These are phyloP conservation scores for Eupithecia exiguata DNA, from an alignment of 2,888 invertebrate species.

Conservation along the genomic window DNA sequence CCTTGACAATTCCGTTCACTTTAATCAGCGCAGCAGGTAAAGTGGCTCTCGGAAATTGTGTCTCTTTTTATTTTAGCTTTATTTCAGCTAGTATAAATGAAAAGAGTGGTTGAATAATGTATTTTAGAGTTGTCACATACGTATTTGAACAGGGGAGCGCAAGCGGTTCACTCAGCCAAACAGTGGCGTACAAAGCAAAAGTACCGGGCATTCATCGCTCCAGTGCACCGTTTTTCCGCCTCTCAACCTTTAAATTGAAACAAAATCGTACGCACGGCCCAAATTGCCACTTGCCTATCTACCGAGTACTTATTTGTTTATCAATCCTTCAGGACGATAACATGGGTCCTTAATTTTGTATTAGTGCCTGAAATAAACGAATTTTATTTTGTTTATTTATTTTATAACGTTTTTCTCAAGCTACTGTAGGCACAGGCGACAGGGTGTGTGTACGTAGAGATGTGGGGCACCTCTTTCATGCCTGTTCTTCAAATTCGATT, in stretches of 20 bases:
- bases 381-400: too few relatives aligned
- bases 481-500: slow-evolving; percentile 31
- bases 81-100: slow-evolving; percentile 28
- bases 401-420: neutral
- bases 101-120: slow-evolving; percentile 54
- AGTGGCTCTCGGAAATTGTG: slow-evolving; percentile 24
- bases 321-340: neutral
- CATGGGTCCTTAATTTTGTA: too few relatives aligned
- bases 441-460: neutral
- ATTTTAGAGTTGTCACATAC: slow-evolving; percentile 52
- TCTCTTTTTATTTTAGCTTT: slow-evolving; percentile 34
- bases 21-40: slow-evolving; percentile 31
- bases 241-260: slow-evolving; percentile 74
- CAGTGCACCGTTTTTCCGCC: slow-evolving; percentile 70
- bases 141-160: slow-evolving; percentile 48
- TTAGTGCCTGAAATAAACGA: too few relatives aligned
- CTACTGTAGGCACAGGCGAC: neutral
- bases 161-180: slow-evolving; percentile 67
- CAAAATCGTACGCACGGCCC: slow-evolving; percentile 63
- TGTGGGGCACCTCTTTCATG: slow-evolving; percentile 17
- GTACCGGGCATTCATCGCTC: slow-evolving; percentile 66
- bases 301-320: slow-evolving; percentile 9
- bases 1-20: slow-evolving; percentile 47
- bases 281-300: slow-evolving; percentile 51
- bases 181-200: slow-evolving; percentile 69